Conservation (phyloP, 2,797 vertebrate species). For the Chelonia mydas region DNA sequence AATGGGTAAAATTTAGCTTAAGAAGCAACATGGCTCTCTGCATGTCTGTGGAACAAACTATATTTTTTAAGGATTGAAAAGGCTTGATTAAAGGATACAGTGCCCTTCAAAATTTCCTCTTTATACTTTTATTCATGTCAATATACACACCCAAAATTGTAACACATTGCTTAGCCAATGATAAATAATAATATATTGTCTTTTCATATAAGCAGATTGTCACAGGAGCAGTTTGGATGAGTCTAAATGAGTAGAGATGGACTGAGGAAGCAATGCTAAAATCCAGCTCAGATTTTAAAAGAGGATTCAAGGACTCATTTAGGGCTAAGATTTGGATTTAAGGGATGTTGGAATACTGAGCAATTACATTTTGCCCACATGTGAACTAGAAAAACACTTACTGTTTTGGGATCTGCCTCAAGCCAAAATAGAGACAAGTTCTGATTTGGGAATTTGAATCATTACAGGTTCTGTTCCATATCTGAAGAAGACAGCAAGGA, state of each 20-base stretch:
- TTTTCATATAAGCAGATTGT: neutral
- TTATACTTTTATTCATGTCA: neutral
- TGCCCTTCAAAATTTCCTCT: neutral
- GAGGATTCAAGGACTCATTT: neutral
- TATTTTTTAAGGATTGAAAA: neutral
- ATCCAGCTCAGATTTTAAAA: neutral
- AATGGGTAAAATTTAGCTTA: neutral
- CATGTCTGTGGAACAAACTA: neutral
- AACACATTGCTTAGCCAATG: fast-evolving
- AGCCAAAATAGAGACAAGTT: neutral
- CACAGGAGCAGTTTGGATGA: neutral
- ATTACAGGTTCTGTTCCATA: neutral
- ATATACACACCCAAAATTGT: fast-evolving
- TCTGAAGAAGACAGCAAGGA: neutral
- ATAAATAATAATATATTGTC: neutral
- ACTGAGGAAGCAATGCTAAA: neutral
- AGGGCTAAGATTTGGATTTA: neutral
- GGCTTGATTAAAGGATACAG: neutral
- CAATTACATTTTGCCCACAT: neutral
- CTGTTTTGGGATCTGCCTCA: neutral
- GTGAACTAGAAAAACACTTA: neutral
- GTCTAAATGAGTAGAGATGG: neutral
- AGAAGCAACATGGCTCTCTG: neutral
- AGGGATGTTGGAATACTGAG: neutral
- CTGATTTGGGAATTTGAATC: neutral